These are phyloP conservation scores for Sycophaga agraensis DNA, from an alignment of 1,140 invertebrate species.

Conservation along the genomic window DNA sequence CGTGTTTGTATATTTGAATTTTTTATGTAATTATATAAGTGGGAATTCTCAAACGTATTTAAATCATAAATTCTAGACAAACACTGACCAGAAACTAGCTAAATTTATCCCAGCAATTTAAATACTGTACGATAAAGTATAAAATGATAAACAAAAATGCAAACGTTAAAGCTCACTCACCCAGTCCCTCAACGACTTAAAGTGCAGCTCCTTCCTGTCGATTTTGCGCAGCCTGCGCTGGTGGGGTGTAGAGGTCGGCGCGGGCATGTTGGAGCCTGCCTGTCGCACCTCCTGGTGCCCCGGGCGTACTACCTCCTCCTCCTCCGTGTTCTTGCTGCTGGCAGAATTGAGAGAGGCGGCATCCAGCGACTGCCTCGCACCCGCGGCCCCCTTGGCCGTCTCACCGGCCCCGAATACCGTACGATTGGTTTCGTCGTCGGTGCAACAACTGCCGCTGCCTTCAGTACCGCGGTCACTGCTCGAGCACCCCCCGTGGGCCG, in stretches of 20 bases:
- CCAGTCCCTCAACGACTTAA: constrained; percentile 21
- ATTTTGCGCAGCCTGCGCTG: constrained; percentile 7
- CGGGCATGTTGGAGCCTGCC: not conserved
- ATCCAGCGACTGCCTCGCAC: constrained; percentile 45
- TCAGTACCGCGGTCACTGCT: constrained; percentile 28
- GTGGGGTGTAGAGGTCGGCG: constrained; percentile 21
- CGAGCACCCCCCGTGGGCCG: constrained; percentile 5
- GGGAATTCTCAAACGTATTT: too few relatives aligned
- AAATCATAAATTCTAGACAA: too few relatives aligned
- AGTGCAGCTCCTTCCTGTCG: constrained; percentile 15
- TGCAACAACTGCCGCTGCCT: constrained; percentile 19
- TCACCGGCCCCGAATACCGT: constrained; percentile 3
- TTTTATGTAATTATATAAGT: too few relatives aligned
- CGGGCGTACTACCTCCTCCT: constrained; percentile 34
- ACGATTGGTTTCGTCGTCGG: constrained; percentile 13
- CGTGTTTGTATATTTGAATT: too few relatives aligned
- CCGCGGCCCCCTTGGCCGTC: constrained; percentile 24
- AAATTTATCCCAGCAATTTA: too few relatives aligned
- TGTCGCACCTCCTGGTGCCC: not conserved
- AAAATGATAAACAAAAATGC: too few relatives aligned
- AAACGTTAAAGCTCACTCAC: too few relatives aligned
- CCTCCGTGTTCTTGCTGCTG: constrained; percentile 47
- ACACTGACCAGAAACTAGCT: too few relatives aligned
- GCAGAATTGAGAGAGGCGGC: constrained; percentile 46
- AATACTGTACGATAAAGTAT: too few relatives aligned